These are phyloP conservation scores for Bradynema listronoti DNA, from an alignment of 1,140 invertebrate genomes.

Conservation along the genomic window DNA sequence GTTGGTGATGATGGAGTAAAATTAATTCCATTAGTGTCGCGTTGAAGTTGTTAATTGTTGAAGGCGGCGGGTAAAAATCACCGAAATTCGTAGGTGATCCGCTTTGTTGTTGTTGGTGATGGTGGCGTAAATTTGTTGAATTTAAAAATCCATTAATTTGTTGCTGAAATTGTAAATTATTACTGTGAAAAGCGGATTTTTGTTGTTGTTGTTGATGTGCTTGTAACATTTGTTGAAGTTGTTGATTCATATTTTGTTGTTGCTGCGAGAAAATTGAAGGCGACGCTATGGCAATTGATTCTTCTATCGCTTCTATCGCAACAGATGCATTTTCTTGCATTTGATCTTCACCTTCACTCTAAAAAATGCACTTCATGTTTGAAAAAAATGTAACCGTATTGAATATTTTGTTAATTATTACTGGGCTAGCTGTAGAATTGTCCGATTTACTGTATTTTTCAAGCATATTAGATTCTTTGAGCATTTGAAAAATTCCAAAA, in stretches of 20 bases:
- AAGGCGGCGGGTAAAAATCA: too few relatives aligned
- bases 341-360: constrained; percentile 11
- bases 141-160: too few relatives aligned
- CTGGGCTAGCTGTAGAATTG: constrained; percentile 17
- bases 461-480: constrained; percentile 28
- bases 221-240: not conserved
- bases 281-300: not conserved
- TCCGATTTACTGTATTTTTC: constrained; percentile 17
- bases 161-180: not conserved
- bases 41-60: too few relatives aligned
- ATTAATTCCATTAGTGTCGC: too few relatives aligned
- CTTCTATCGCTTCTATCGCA: not conserved
- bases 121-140: too few relatives aligned
- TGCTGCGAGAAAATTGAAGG: not conserved
- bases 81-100: too few relatives aligned
- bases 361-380: not conserved
- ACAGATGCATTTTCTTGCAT: not conserved
- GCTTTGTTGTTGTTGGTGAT: too few relatives aligned
- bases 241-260: not conserved
- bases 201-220: not conserved
- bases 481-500: constrained; percentile 16
- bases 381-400: not conserved
- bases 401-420: not conserved
- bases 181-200: not conserved
- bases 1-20: too few relatives aligned